phyloP scores from a whole-genome alignment of 2,888 invertebrate species.

The Chrysomela aeneicollis region DNA sequence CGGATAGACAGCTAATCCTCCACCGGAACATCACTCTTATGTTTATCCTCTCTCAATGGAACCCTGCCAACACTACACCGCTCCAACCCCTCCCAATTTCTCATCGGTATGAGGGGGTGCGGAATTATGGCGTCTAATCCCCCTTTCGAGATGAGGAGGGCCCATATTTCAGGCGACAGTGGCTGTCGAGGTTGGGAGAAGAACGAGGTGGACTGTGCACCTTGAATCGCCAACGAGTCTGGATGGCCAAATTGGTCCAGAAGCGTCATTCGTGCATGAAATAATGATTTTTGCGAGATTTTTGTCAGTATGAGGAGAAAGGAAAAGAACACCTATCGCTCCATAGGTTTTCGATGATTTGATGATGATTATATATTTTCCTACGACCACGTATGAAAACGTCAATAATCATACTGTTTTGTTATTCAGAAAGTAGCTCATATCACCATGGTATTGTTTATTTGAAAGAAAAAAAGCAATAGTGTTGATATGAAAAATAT shows the following conservation, averaged over 20 bases:
- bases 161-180: not conserved
- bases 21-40: not conserved
- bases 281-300: no score
- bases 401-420: no score
- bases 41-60: not conserved
- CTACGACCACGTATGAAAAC: no score
- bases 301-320: no score
- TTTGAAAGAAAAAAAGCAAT: no score
- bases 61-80: not conserved
- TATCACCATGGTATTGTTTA: no score
- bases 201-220: not conserved
- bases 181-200: not conserved
- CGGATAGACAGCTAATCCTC: not conserved
- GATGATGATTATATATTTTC: no score
- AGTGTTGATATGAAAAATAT: no score
- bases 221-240: not conserved
- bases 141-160: not conserved
- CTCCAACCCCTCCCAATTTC: not conserved
- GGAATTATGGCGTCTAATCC: not conserved
- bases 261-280: not conserved
- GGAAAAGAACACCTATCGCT: no score
- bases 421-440: no score
- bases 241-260: not conserved
- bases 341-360: no score
- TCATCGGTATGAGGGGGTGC: not conserved